phyloP scores from a whole-genome alignment of 2,797 vertebrate genomes.

The Leptoclinus maculatus region DNA sequence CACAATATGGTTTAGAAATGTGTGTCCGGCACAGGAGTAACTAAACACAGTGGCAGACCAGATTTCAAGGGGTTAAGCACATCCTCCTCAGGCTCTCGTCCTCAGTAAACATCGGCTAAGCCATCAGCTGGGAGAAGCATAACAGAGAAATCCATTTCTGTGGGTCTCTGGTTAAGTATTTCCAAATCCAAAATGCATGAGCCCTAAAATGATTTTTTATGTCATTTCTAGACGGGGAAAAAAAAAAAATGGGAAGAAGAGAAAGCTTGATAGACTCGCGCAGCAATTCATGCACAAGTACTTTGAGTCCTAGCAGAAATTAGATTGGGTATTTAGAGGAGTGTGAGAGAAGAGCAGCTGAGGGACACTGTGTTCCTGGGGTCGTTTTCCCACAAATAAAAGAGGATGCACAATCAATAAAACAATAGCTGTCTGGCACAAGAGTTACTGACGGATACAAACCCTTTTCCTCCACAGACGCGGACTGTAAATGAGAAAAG shows the following conservation, averaged over 20 bases:
- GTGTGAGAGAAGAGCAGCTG: conserved; percentile 38
- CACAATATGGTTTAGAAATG: conserved; percentile 50
- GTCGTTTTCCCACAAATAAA: conserved; percentile 69
- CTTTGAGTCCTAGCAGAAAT: conserved; percentile 54
- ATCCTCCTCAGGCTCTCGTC: conserved; percentile 36
- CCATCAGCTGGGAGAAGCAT: conserved; percentile 44
- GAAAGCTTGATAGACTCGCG: conserved; percentile 47
- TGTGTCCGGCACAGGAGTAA: conserved; percentile 22
- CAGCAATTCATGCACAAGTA: conserved; percentile 50
- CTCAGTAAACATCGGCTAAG: conserved; percentile 55
- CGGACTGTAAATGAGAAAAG: conserved; percentile 75
- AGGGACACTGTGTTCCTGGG: conserved; percentile 54
- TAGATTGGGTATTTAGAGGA: conserved; percentile 51
- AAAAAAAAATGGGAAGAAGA: conserved; percentile 6
- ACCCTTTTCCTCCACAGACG: conserved; percentile 54
- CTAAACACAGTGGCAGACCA: conserved; percentile 16
- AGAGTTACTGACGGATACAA: conserved; percentile 52
- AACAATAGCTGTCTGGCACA: conserved; percentile 69
- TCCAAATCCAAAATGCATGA: conserved; percentile 73
- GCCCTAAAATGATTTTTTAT: conserved; percentile 60
- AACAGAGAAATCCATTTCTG: conserved; percentile 60
- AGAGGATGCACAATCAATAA: conserved; percentile 73
- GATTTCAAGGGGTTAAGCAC: conserved; percentile 39
- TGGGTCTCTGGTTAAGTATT: conserved; percentile 43
- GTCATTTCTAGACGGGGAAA: conserved; percentile 39